A percentile compares a stretch with the other conserved stretches of the same genome.
Evolutionary conservation across 1,140 invertebrate genomes (phyloP).

Genomic region (Papilio dardanus): DNA sequence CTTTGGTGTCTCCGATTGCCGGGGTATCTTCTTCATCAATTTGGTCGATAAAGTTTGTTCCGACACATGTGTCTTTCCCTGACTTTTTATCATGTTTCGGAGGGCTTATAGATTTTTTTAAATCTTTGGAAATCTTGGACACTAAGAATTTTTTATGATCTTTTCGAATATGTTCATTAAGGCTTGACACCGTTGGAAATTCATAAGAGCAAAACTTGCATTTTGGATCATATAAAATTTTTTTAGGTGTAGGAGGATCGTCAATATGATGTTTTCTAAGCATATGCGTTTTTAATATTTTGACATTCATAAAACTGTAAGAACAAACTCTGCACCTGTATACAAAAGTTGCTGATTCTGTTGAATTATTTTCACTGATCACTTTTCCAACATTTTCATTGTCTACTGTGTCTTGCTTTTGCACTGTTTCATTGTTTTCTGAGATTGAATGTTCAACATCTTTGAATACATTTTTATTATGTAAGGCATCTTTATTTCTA

Average conservation of each 20-base stretch:
- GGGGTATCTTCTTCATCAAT: background rate
- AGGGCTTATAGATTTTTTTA: background rate
- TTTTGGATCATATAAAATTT: slow-evolving; percentile 47
- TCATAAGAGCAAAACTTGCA: slow-evolving; percentile 53
- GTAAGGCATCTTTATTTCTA: slow-evolving; percentile 21
- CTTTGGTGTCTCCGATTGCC: background rate
- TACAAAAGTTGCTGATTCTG: background rate
- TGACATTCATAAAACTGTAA: slow-evolving; percentile 46
- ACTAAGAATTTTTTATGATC: slow-evolving; percentile 45
- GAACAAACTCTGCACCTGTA: slow-evolving; percentile 45
- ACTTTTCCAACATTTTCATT: background rate
- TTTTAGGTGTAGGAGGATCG: slow-evolving; percentile 35
- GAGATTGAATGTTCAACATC: slow-evolving; percentile 12
- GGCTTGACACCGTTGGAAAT: slow-evolving; percentile 38
- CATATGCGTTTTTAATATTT: slow-evolving; percentile 44
- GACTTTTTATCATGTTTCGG: background rate
- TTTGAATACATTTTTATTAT: background rate
- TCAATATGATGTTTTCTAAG: slow-evolving; percentile 47
- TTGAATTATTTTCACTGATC: background rate
- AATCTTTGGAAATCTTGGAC: slow-evolving; percentile 8
- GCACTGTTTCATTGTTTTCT: background rate
- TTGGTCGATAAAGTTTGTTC: slow-evolving; percentile 13
- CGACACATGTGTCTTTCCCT: background rate
- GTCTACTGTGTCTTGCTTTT: background rate
- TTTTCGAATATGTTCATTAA: slow-evolving; percentile 55